Base-by-base conservation (phyloP, 2,113 vertebrate genomes). In the Sarotherodon lohbergeri region DNA sequence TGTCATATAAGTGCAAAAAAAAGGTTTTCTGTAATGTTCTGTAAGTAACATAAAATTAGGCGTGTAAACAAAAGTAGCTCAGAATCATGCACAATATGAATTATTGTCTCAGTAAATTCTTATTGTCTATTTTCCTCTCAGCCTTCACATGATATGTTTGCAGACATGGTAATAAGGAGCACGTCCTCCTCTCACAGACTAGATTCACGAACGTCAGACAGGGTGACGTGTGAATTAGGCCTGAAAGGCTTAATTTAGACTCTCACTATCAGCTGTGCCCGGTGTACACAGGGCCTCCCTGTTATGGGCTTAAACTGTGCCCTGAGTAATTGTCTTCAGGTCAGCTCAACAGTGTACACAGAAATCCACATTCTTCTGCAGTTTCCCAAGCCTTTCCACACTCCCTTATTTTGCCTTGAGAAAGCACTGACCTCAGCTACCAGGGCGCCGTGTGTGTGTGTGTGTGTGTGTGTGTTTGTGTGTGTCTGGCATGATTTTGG, bases 381-480 rank as follows among this genome's bases (percentile, higher is more conserved):
- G 73, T 94, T 95, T 96, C 91, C 92, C 95, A 95, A 92, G 94
- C 92, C 91, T 95, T 93, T 94, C 93, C 88, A 93, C 94, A 95
- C 92, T 91, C 92, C 83, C 87, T 89, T 94, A 91, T 94, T 95
- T 95, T 94, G 93, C 91, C 95, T 95, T 96, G 95, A 96, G 96
- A 96, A 96, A 96, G 89, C 50, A 22, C 90, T 96, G 96, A 96
- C 96, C 96, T 96, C 95, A 93, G 93, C 88, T 76, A 89, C 93
- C 87, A 91, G 91, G 91, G 91, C 82, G 83, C 88, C 52, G 5
- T 86, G 80, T 71, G 32, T 89, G 87, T n/a, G 83, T 39, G 57
- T 14, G 83, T 43, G 63, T 36, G 66, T 32, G 71, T 22, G 85
- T 27, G 56, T 54, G 48, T 61, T 83, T 36, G 78, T 59, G 89